phyloP scores from a whole-genome alignment of 2,888 invertebrate species.

The Desoria tigrina region DNA sequence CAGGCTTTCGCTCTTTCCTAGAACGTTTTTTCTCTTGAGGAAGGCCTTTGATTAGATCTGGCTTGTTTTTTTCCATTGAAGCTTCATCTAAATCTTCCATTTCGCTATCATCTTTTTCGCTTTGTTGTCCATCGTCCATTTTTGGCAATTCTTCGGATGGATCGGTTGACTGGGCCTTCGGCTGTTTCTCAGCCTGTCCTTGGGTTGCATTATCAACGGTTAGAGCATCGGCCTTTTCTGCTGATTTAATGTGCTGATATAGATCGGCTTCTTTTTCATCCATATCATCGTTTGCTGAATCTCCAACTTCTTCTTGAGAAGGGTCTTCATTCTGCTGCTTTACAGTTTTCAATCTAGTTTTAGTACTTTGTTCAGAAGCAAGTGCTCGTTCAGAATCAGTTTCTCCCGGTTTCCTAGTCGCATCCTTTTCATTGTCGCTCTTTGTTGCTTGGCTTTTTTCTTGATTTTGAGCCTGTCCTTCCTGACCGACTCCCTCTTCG shows the following conservation, averaged over 20 bases:
- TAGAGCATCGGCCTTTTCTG: constrained; percentile 71
- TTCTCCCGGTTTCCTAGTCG: constrained; percentile 47
- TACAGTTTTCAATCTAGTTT: constrained; percentile 61
- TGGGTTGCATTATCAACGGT: constrained; percentile 61
- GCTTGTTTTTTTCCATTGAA: constrained; percentile 31
- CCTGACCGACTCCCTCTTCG: constrained; percentile 56
- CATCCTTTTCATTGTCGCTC: constrained; percentile 33
- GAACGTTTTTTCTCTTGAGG: constrained; percentile 46
- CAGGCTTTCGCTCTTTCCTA: constrained; percentile 57
- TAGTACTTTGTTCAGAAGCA: constrained; percentile 25
- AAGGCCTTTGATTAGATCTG: constrained; percentile 42
- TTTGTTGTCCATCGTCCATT: constrained; percentile 59
- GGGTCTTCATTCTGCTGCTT: constrained; percentile 58
- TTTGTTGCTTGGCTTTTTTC: constrained; percentile 30
- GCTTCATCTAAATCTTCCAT: constrained; percentile 55
- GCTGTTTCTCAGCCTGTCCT: constrained; percentile 72
- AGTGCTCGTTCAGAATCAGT: constrained; percentile 50
- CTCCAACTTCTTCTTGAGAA: constrained; percentile 61
- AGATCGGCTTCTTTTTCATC: constrained; percentile 61
- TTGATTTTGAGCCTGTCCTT: constrained; percentile 53
- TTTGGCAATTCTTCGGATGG: constrained; percentile 55
- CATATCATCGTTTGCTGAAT: constrained; percentile 55
- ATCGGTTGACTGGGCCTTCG: constrained; percentile 60
- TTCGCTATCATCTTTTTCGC: constrained; percentile 57
- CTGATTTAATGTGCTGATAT: constrained; percentile 82